These are phyloP conservation scores for Poecilia gillii DNA, from an alignment of 2,797 vertebrate species.

Conservation along the genomic window DNA sequence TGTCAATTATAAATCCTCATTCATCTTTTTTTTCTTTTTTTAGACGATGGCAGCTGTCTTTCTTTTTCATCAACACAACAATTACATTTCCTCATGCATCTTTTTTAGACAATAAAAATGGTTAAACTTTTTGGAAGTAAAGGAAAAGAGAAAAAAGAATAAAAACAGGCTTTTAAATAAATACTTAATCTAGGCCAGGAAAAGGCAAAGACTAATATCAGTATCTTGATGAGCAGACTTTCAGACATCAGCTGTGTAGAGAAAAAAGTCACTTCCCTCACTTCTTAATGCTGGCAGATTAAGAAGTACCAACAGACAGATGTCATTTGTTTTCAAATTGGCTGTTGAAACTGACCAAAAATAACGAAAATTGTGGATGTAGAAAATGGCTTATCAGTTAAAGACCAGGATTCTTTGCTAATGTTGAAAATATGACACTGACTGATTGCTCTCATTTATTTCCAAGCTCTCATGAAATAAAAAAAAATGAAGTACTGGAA, in stretches of 20 bases:
- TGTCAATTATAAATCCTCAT: constrained; percentile 61
- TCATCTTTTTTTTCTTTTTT: constrained; percentile 58
- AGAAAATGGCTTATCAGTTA: neutral
- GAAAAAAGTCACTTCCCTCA: neutral
- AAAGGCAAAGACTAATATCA: constrained; percentile 35
- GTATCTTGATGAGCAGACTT: neutral
- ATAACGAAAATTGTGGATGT: neutral
- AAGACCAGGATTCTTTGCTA: neutral
- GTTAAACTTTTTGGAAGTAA: constrained; percentile 51
- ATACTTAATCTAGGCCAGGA: constrained; percentile 38
- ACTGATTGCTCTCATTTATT: neutral
- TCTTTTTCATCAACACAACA: constrained; percentile 61
- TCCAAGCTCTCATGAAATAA: neutral
- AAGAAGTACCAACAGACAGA: too few relatives aligned
- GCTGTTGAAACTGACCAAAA: neutral
- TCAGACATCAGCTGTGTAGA: neutral
- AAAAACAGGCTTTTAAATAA: constrained; percentile 55
- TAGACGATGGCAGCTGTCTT: constrained; percentile 62
- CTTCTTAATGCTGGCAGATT: too few relatives aligned
- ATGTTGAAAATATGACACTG: neutral
- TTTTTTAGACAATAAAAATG: constrained; percentile 63
- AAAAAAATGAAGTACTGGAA: neutral
- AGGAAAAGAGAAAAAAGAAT: constrained; percentile 47
- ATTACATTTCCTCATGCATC: constrained; percentile 63
- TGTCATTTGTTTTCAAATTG: neutral